Evolutionary conservation across 2,797 vertebrate species (phyloP).

Genomic region (Gymnothorax javanicus): DNA sequence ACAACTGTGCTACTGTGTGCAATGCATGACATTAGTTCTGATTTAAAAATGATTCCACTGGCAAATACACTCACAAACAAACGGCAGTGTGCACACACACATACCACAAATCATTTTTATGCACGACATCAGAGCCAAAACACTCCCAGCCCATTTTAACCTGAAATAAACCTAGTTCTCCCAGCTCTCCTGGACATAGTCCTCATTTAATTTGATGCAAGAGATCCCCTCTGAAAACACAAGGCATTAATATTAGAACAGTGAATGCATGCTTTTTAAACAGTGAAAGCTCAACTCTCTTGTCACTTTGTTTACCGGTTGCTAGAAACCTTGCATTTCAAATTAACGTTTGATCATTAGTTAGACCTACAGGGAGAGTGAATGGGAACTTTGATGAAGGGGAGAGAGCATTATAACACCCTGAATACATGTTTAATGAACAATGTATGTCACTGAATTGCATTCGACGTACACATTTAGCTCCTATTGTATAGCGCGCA

Average conservation of each 20-base stretch:
- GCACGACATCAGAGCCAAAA: slow-evolving; percentile 42
- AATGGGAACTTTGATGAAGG: slow-evolving; percentile 15
- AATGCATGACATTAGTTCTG: too few relatives aligned
- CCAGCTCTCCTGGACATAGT: slow-evolving; percentile 46
- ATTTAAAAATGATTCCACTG: too few relatives aligned
- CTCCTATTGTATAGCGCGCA: slow-evolving; percentile 72
- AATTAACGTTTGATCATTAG: slow-evolving; percentile 72
- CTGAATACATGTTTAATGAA: slow-evolving; percentile 82
- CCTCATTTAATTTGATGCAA: slow-evolving; percentile 46
- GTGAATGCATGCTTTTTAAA: slow-evolving; percentile 48
- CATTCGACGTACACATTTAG: slow-evolving; percentile 65
- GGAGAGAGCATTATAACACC: slow-evolving; percentile 67
- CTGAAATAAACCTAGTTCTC: slow-evolving; percentile 44
- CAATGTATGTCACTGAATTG: slow-evolving; percentile 71
- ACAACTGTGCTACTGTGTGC: too few relatives aligned
- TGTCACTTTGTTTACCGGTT: slow-evolving; percentile 51
- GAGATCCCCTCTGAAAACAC: slow-evolving; percentile 50
- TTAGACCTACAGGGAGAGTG: slow-evolving; percentile 60
- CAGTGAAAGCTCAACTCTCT: slow-evolving; percentile 30
- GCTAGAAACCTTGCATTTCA: slow-evolving; percentile 65
- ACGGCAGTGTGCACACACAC: not conserved
- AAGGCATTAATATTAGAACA: slow-evolving; percentile 57
- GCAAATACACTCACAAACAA: too few relatives aligned
- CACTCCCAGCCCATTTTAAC: slow-evolving; percentile 44
- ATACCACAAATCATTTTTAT: slow-evolving; percentile 36